A percentile compares a stretch with the other conserved stretches of the same genome.
phyloP scores from a whole-genome alignment of 2,797 vertebrate species.

The Siniperca undulata region DNA sequence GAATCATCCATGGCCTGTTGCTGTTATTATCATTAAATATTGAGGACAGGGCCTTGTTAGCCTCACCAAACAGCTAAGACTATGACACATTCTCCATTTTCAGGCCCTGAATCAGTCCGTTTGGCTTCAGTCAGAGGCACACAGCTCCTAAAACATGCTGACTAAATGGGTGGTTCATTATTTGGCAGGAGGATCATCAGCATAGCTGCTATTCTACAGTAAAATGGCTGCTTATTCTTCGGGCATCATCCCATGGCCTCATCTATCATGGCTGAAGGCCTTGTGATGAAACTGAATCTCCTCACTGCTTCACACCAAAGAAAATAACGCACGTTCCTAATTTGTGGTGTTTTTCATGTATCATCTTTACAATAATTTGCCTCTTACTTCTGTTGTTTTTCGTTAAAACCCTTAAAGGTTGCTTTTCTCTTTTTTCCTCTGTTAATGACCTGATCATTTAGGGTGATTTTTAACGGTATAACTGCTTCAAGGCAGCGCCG shows the following conservation, averaged over 20 bases:
- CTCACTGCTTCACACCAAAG: conserved; percentile 12
- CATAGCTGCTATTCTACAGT: conserved; percentile 59
- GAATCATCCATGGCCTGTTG: background rate
- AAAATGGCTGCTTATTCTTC: conserved; percentile 80
- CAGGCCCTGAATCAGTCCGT: conserved; percentile 13
- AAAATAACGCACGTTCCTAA: conserved; percentile 10
- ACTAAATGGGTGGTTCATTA: conserved; percentile 44
- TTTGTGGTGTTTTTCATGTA: background rate
- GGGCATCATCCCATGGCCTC: conserved; percentile 51
- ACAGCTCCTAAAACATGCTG: conserved; percentile 27
- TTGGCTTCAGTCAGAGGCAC: conserved; percentile 17
- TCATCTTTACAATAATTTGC: background rate
- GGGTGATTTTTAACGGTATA: background rate
- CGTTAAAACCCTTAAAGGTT: background rate
- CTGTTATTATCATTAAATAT: background rate
- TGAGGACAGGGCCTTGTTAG: background rate
- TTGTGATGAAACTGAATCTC: conserved; percentile 36
- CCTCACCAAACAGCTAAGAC: background rate
- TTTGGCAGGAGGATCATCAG: conserved; percentile 56
- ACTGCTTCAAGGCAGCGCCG: background rate
- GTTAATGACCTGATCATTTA: background rate
- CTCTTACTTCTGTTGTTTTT: rapidly evolving
- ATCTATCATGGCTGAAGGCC: conserved; percentile 45
- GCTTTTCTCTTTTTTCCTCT: background rate
- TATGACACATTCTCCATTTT: conserved; percentile 33